Evolutionary conservation across 2,113 vertebrate genomes (phyloP).

Genomic region (Raja brachyura): DNA sequence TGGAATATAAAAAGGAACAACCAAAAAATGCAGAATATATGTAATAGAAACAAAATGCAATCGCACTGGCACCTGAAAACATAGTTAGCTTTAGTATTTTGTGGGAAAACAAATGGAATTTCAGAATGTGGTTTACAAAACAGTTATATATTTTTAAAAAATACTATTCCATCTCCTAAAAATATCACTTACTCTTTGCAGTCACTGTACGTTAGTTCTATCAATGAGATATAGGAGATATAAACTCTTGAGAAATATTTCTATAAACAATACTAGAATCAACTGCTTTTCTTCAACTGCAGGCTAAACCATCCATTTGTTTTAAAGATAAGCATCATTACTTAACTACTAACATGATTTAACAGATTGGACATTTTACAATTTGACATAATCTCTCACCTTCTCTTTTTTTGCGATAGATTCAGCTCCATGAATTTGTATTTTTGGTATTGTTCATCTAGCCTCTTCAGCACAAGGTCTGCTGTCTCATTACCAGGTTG

Average conservation of each 20-base stretch:
- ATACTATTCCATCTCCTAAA: background rate
- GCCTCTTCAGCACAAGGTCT: constrained; percentile 76
- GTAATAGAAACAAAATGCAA: background rate
- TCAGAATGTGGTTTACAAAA: background rate
- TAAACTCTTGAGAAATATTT: background rate
- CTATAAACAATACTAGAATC: background rate
- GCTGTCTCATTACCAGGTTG: constrained; percentile 91
- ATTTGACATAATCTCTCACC: constrained; percentile 55
- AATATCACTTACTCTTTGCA: background rate
- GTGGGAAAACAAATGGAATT: background rate
- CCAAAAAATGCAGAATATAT: background rate
- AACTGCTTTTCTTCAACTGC: background rate
- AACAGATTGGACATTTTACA: background rate
- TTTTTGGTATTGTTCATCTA: constrained; percentile 97
- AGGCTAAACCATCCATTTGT: background rate
- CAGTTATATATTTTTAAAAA: background rate
- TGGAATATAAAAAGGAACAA: background rate
- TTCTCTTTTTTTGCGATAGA: constrained; percentile 89
- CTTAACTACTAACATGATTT: background rate
- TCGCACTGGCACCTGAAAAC: no score
- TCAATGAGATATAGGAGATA: background rate
- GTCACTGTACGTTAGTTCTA: background rate
- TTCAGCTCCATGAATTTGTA: constrained; percentile 99
- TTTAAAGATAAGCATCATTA: background rate
- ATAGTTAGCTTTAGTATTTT: background rate